These are phyloP conservation scores for Anhinga rufa DNA, from an alignment of 2,113 vertebrate genomes.

Conservation along the genomic window DNA sequence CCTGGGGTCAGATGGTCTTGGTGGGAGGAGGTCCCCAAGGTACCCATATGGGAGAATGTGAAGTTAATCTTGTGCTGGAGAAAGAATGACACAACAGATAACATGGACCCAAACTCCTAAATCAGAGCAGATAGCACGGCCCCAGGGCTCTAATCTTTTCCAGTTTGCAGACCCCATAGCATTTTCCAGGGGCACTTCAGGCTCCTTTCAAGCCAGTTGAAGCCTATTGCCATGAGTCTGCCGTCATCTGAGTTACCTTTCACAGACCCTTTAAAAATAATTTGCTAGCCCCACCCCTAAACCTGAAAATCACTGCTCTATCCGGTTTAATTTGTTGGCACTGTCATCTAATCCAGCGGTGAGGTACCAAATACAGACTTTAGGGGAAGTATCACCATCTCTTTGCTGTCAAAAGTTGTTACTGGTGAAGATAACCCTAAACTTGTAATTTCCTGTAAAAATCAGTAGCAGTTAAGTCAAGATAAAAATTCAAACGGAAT, in stretches of 20 bases:
- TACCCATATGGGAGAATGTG: neutral
- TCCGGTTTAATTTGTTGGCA: neutral
- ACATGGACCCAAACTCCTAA: neutral
- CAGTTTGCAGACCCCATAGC: neutral
- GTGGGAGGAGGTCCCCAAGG: neutral
- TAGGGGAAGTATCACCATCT: neutral
- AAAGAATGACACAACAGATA: neutral
- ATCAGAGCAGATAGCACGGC: neutral
- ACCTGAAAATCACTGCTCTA: neutral
- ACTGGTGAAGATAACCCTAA: neutral
- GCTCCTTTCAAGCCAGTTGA: neutral
- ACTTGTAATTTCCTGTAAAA: constrained; percentile 2
- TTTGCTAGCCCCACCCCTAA: neutral
- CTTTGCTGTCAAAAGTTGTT: constrained; percentile 5
- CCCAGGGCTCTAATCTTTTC: neutral
- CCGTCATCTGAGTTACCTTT: neutral
- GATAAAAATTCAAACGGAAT: constrained; percentile 47
- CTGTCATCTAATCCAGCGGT: neutral
- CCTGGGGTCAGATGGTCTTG: neutral
- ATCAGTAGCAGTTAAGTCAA: constrained; percentile 15
- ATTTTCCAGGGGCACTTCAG: neutral
- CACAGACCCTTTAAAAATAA: neutral
- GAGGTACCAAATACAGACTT: neutral
- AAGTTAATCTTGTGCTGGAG: neutral
- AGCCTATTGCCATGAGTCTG: neutral